Percentiles rank a stretch among this genome's conserved stretches.
Evolutionary conservation across 1,140 invertebrate species (phyloP).

Genomic region (Bombus terrestris): DNA sequence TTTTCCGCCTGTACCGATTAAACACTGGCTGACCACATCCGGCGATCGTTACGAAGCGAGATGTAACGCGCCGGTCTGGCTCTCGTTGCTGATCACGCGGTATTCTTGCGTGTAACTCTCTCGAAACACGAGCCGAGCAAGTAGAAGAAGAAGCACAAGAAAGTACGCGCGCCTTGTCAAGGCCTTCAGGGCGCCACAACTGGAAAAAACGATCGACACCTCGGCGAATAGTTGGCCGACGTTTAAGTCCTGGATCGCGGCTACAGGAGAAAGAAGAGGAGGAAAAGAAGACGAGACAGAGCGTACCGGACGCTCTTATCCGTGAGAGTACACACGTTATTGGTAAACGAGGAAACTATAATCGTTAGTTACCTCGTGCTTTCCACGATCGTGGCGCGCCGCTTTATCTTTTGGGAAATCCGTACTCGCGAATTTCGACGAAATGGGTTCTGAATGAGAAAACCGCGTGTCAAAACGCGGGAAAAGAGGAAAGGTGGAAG

Average conservation of each 20-base stretch:
- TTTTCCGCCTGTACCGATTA: slow-evolving; percentile 80
- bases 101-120: slow-evolving; percentile 77
- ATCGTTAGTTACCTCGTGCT: background rate
- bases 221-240: slow-evolving; percentile 27
- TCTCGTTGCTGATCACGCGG: slow-evolving; percentile 69
- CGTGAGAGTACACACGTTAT: slow-evolving; percentile 28
- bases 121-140: slow-evolving; percentile 64
- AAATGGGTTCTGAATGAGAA: background rate
- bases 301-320: background rate
- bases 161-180: slow-evolving; percentile 74
- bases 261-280: background rate
- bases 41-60: slow-evolving; percentile 77
- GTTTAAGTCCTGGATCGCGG: slow-evolving; percentile 8
- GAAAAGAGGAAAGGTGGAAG: background rate
- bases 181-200: slow-evolving; percentile 72
- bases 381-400: background rate
- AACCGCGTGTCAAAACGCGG: background rate
- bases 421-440: background rate
- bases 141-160: slow-evolving; percentile 67
- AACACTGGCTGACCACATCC: slow-evolving; percentile 79
- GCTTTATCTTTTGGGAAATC: slow-evolving; percentile 14
- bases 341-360: slow-evolving; percentile 25
- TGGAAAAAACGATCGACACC: slow-evolving; percentile 64
- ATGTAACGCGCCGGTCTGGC: slow-evolving; percentile 69
- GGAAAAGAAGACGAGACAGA: background rate